phyloP scores from a whole-genome alignment of 2,113 vertebrate genomes.

The Dipodomys ordii region DNA sequence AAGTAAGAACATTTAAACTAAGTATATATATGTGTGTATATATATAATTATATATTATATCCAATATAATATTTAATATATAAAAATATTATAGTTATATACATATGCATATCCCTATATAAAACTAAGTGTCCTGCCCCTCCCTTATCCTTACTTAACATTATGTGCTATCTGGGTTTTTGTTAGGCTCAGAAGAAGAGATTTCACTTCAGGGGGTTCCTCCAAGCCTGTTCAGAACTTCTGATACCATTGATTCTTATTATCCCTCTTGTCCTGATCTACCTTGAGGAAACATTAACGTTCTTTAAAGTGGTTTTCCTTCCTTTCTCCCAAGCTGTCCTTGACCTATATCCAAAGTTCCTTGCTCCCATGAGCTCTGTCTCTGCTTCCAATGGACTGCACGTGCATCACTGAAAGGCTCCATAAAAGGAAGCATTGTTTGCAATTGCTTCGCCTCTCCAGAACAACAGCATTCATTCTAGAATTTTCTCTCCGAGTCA shows the following conservation, averaged over 20 bases:
- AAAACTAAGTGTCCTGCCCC: not conserved
- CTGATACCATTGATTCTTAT: not conserved
- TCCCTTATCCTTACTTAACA: not conserved
- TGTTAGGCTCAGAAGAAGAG: not conserved
- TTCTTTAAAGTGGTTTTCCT: not conserved
- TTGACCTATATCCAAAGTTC: not conserved
- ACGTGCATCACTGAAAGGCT: not conserved
- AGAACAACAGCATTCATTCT: slow-evolving; percentile 33
- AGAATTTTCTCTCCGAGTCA: slow-evolving; percentile 48
- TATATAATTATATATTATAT: no score
- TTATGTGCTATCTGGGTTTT: no score
- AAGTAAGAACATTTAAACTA: not conserved
- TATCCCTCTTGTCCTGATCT: not conserved
- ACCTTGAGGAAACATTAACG: not conserved
- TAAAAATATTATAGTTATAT: no score
- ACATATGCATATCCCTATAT: not conserved
- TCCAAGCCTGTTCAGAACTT: not conserved
- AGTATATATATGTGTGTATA: not conserved
- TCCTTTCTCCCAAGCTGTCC: slow-evolving; percentile 14
- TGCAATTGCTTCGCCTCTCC: not conserved
- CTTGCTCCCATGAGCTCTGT: not conserved
- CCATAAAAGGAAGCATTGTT: slow-evolving; percentile 9
- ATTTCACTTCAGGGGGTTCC: not conserved
- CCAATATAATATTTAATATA: no score
- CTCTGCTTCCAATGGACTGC: not conserved